Percentiles rank a stretch among this genome's conserved stretches.
Evolutionary conservation across 2,888 invertebrate genomes (phyloP).

Genomic region (Trachelus tabidus): DNA sequence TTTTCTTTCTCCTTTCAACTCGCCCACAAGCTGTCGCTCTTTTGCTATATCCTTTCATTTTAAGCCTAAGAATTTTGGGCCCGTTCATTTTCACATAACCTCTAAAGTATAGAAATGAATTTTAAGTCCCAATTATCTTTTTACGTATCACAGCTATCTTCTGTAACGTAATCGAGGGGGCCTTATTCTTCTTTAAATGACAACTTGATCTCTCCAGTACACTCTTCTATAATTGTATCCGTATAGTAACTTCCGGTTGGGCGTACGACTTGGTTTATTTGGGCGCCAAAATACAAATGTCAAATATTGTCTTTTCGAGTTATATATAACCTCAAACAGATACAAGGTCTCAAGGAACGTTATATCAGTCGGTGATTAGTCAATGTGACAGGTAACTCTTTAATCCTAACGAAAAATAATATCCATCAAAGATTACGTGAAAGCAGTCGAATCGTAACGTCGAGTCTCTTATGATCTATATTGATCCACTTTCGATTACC

Average conservation of each 20-base stretch:
- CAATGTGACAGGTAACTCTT: neutral
- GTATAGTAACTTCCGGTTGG: neutral
- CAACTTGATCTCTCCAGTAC: neutral
- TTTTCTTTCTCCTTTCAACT: conserved; percentile 25
- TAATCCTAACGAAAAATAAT: neutral
- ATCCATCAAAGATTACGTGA: neutral
- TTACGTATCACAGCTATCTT: neutral
- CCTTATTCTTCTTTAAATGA: neutral
- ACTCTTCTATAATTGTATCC: neutral
- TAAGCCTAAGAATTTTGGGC: neutral
- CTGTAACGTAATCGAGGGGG: neutral
- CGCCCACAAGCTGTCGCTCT: conserved; percentile 48
- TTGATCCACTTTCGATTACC: neutral
- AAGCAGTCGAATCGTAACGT: neutral
- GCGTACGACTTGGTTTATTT: neutral
- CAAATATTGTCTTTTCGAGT: neutral
- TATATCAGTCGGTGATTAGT: neutral
- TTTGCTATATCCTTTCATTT: conserved; percentile 24
- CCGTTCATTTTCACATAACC: neutral
- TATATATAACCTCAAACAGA: neutral
- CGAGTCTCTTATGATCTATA: neutral
- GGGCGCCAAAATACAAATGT: neutral
- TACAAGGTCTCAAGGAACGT: neutral
- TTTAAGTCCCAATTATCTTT: neutral
- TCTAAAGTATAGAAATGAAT: neutral